Evolutionary conservation across 2,113 vertebrate species (phyloP).

Genomic region (Ellobius talpinus): DNA sequence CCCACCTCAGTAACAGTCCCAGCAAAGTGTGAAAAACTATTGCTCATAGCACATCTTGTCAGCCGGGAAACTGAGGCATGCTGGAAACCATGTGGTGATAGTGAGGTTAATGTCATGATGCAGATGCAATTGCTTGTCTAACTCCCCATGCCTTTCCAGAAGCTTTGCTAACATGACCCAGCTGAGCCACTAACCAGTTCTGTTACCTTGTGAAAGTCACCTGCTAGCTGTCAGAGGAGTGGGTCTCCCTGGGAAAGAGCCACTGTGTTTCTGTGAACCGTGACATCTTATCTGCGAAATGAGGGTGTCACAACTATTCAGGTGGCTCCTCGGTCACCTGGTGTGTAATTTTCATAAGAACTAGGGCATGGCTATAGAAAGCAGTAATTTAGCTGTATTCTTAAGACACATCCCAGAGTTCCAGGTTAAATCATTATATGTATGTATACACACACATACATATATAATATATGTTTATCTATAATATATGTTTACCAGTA

Average conservation of each 20-base stretch:
- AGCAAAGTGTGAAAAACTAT: not conserved
- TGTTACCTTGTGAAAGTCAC: not conserved
- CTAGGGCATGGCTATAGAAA: not conserved
- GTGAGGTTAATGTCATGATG: not conserved
- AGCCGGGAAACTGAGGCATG: not conserved
- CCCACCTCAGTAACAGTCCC: not conserved
- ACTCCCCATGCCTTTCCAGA: not conserved
- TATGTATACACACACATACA: no score
- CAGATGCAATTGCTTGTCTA: not conserved
- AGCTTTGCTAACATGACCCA: not conserved
- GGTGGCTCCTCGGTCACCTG: not conserved
- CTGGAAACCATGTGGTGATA: no score
- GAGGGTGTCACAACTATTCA: not conserved
- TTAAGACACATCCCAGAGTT: not conserved
- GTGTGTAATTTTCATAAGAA: not conserved
- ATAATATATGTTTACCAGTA: not conserved
- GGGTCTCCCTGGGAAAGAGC: not conserved
- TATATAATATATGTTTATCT: not conserved
- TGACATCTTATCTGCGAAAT: not conserved
- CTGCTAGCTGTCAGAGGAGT: fast-evolving
- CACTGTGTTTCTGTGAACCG: not conserved
- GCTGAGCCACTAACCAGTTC: not conserved
- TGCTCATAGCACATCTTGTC: not conserved
- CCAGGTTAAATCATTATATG: not conserved
- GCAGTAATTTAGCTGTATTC: not conserved